Percentiles rank a stretch among this genome's conserved stretches.
Evolutionary conservation across 2,113 vertebrate species (phyloP).

Genomic region (Pedetes capensis): DNA sequence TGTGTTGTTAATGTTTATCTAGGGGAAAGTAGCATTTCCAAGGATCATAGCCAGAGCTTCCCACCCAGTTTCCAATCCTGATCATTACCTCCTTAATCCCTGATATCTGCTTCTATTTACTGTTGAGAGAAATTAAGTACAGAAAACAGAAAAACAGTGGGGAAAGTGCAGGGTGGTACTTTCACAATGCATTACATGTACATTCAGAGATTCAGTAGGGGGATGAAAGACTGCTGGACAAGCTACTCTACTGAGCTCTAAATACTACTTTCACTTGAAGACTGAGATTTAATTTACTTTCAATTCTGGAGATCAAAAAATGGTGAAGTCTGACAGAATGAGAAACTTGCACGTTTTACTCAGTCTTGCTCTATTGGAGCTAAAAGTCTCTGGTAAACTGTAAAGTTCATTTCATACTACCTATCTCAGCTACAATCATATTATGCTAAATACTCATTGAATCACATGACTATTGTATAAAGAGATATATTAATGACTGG

Average conservation of each 20-base stretch:
- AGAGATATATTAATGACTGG: not conserved
- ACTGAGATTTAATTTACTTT: not conserved
- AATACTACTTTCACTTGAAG: not conserved
- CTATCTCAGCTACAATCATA: not conserved
- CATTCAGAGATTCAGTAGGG: not conserved
- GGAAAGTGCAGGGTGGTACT: not conserved
- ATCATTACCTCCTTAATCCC: not conserved
- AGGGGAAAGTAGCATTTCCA: not conserved
- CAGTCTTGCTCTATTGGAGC: not conserved
- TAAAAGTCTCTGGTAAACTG: not conserved
- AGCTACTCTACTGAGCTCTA: not conserved
- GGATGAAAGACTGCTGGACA: not conserved
- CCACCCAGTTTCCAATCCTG: not conserved
- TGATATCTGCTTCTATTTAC: not conserved
- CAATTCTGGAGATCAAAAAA: not conserved
- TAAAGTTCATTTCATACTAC: not conserved
- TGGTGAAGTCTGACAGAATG: not conserved
- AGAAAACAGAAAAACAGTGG: not conserved
- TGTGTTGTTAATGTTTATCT: slow-evolving; percentile 35
- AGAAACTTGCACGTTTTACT: not conserved
- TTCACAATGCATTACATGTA: not conserved
- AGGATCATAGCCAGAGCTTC: not conserved
- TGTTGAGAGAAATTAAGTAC: not conserved
- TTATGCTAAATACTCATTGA: not conserved
- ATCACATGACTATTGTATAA: not conserved